phyloP scores from a whole-genome alignment of 2,888 invertebrate genomes.

The Acleris emargana region DNA sequence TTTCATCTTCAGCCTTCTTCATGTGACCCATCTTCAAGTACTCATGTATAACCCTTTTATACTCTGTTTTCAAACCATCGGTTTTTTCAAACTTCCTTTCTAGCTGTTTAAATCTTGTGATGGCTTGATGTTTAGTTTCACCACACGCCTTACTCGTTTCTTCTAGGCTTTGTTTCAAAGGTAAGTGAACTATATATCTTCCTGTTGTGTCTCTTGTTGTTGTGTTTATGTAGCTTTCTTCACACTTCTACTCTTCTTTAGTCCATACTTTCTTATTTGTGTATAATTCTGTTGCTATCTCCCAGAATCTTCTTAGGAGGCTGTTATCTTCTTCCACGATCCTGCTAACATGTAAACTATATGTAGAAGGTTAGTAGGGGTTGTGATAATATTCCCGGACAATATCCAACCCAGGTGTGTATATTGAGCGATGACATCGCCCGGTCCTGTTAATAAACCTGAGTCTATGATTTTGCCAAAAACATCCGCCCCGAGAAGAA shows the following conservation, averaged over 20 bases:
- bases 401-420: conserved; percentile 16
- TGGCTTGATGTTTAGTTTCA: background rate
- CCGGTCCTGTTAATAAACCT: conserved; percentile 13
- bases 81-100: background rate
- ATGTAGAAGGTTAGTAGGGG: background rate
- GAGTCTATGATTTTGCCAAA: conserved; percentile 12
- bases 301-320: conserved; percentile 4
- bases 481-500: conserved; percentile 15
- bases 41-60: background rate
- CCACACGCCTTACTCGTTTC: background rate
- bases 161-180: conserved; percentile 5
- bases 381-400: background rate
- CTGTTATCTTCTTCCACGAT: conserved; percentile 9
- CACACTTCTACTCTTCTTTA: background rate
- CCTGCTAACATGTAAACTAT: conserved; percentile 2
- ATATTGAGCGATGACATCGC: background rate
- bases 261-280: conserved; percentile 1
- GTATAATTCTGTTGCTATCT: conserved; percentile 4
- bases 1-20: too few relatives aligned
- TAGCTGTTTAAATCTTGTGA: conserved; percentile 7
- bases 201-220: too few relatives aligned
- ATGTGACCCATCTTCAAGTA: background rate
- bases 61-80: too few relatives aligned
- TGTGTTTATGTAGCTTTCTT: too few relatives aligned
- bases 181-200: too few relatives aligned